These are phyloP conservation scores for Megaceryle torquata DNA, from an alignment of 2,113 vertebrate genomes.

Conservation along the genomic window DNA sequence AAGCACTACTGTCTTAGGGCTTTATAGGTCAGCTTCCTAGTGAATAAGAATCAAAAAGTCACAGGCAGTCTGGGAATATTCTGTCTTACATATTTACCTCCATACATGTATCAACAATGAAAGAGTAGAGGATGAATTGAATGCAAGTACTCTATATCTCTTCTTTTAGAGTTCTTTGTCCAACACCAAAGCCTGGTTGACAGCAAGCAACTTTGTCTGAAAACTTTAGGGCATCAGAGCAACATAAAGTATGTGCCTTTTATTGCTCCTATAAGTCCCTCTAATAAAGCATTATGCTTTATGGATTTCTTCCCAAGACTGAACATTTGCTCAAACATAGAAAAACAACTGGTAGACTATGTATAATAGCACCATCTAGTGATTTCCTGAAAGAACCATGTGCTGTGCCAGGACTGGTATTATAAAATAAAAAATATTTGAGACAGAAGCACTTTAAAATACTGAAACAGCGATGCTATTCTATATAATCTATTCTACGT, in stretches of 20 bases:
- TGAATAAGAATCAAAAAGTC: background rate
- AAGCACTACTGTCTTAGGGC: background rate
- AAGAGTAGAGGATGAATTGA: background rate
- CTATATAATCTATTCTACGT: background rate
- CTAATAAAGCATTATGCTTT: background rate
- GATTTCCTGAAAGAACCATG: background rate
- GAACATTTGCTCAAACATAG: conserved; percentile 36
- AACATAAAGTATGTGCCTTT: background rate
- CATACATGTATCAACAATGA: background rate
- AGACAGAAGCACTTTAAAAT: background rate
- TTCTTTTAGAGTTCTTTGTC: background rate
- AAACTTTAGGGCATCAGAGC: background rate
- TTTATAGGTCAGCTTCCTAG: background rate
- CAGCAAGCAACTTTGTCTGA: background rate
- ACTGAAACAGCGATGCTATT: background rate
- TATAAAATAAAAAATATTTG: background rate
- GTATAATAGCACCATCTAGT: conserved; percentile 27
- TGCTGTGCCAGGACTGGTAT: background rate
- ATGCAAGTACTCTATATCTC: background rate
- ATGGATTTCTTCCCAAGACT: conserved; percentile 16
- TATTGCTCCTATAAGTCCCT: background rate
- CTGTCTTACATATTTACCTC: background rate
- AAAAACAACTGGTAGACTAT: background rate
- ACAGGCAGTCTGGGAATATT: background rate
- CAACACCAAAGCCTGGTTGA: background rate